Base-by-base conservation (phyloP, 2,113 vertebrate genomes). In the Stegastes partitus region DNA sequence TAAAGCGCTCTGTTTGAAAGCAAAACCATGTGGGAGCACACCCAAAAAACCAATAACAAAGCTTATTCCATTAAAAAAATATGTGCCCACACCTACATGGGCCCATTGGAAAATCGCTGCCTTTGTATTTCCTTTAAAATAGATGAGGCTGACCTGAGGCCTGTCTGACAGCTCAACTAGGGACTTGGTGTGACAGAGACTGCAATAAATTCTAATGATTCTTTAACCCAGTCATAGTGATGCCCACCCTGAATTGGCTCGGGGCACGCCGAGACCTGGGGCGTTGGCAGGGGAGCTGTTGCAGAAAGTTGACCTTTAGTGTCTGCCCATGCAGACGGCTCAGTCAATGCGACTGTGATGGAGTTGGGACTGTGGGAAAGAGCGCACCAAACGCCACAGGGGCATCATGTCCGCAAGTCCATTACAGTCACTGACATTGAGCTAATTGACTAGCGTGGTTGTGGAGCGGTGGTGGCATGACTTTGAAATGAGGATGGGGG, bases 291-390 rank as follows among this genome's bases (percentile, higher is more conserved):
- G 83, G 73, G 67, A 80, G 61, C 80, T 88, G 77, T 86, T 69
- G 84, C 82, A 79, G 89, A 89, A 90, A 76, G 79, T 66, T 87
- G 87, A 91, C 90, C 91, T 92, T 93, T 94, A 34, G 68, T 49
- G 77, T 82, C 26, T 59, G 81, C 50, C 58, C 65, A 31, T 75
- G 61, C 81, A 55, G 74, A 7, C 42, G n/a, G 77, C 80, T 71
- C 70, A 67, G 87, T 86, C 73, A 58, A 79, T 78, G 63, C 45
- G 44, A 42, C 67, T 68, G 79, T 68, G 66, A 58, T 64, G 73
- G 68, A 79, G 79, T 55, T 56, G 72, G 54, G 81, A 59, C 59
- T 74, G 57, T 84, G 74, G 80, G 67, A 88, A 76, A 79, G 82
- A 77, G 85, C 5, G 19, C 77, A 85, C 68, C 76, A 80, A 87